These are phyloP conservation scores for Gobio gobio DNA, from an alignment of 2,113 vertebrate genomes.

Conservation along the genomic window DNA sequence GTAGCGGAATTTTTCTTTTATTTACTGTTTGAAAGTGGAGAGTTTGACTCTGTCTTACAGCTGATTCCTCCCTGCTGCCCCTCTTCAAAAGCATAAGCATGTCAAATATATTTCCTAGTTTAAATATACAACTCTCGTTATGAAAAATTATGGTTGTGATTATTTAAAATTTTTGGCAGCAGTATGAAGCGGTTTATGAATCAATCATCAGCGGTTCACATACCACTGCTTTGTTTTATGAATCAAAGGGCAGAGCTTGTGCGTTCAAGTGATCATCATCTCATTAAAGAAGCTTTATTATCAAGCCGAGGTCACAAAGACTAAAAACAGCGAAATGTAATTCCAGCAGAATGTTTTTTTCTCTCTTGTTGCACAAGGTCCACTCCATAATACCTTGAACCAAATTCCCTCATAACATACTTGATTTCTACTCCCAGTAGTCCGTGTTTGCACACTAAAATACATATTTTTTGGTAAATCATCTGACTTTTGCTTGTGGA, in stretches of 20 bases:
- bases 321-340: not conserved
- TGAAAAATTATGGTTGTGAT: constrained; percentile 26
- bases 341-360: not conserved
- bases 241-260: constrained; percentile 22
- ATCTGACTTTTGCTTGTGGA: not conserved
- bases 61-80: not conserved
- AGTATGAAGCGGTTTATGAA: constrained; percentile 22
- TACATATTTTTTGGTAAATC: not conserved
- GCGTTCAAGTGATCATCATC: constrained; percentile 65
- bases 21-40: not conserved
- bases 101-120: constrained; percentile 21
- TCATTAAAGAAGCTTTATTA: constrained; percentile 71
- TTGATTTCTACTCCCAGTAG: not conserved
- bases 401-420: not conserved
- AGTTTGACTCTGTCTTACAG: not conserved
- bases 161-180: constrained; percentile 53
- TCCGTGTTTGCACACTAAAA: not conserved
- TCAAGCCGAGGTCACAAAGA: constrained; percentile 5
- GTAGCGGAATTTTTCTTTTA: not conserved
- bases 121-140: not conserved
- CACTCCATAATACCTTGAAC: not conserved
- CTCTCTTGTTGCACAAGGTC: not conserved
- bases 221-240: not conserved
- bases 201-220: constrained; percentile 2
- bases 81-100: not conserved